These are phyloP conservation scores for Scaptomyza cyrtandrae DNA, from an alignment of 2,888 invertebrate species.

Conservation along the genomic window DNA sequence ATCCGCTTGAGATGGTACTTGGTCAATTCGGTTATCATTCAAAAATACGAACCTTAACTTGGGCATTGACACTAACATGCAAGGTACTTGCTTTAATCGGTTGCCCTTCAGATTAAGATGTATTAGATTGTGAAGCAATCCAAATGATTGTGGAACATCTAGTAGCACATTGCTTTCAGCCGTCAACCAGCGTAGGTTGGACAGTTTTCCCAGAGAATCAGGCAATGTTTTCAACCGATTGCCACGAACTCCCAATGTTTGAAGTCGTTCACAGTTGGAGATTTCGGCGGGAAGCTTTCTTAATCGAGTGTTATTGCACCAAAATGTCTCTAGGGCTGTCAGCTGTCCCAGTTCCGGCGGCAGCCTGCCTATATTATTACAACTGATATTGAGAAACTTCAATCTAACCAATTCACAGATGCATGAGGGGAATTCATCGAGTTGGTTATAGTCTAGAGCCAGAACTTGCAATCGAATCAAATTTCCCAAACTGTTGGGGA, in stretches of 20 bases:
- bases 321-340: slow-evolving; percentile 87
- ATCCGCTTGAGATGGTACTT: slow-evolving; percentile 48
- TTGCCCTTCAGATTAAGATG: slow-evolving; percentile 88
- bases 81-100: slow-evolving; percentile 85
- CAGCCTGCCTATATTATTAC: slow-evolving; percentile 87
- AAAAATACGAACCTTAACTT: slow-evolving; percentile 86
- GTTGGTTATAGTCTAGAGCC: slow-evolving; percentile 88
- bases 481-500: slow-evolving; percentile 85
- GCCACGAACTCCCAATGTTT: slow-evolving; percentile 88
- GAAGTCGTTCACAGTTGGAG: slow-evolving; percentile 86
- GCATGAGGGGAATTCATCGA: slow-evolving; percentile 87
- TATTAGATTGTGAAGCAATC: slow-evolving; percentile 86
- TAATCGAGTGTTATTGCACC: slow-evolving; percentile 88
- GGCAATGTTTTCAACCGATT: slow-evolving; percentile 87
- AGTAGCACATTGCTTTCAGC: slow-evolving; percentile 87
- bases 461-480: slow-evolving; percentile 87
- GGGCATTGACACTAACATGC: slow-evolving; percentile 82
- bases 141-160: slow-evolving; percentile 86
- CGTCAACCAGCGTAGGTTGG: slow-evolving; percentile 88
- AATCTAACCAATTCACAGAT: slow-evolving; percentile 87
- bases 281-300: slow-evolving; percentile 87
- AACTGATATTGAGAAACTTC: slow-evolving; percentile 88
- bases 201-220: slow-evolving; percentile 86
- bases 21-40: slow-evolving; percentile 85
- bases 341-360: slow-evolving; percentile 87